Evolutionary conservation across 1,140 invertebrate species (phyloP).

Genomic region (Sitophilus oryzae): DNA sequence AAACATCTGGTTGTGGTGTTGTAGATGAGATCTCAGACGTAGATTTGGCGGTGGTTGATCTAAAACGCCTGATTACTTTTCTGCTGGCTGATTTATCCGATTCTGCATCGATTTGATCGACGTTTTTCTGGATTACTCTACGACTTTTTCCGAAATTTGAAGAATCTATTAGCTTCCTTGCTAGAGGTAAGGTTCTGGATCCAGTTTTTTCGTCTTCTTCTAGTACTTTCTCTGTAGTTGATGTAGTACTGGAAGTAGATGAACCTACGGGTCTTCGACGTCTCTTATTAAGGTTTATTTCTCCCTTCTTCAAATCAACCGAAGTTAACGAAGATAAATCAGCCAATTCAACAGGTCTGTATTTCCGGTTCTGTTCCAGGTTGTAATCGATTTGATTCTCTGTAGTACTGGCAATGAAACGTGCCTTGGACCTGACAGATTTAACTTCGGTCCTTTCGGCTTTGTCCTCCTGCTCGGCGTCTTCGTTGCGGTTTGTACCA

Average conservation of each 20-base stretch:
- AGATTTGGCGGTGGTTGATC: slow-evolving; percentile 15
- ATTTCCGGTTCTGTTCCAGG: slow-evolving; percentile 28
- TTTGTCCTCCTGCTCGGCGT: slow-evolving; percentile 19
- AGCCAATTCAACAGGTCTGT: slow-evolving; percentile 33
- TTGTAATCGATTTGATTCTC: slow-evolving; percentile 5
- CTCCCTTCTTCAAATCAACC: slow-evolving; percentile 32
- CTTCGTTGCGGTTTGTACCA: slow-evolving; percentile 13
- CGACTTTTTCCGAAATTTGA: slow-evolving; percentile 17
- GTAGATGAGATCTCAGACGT: slow-evolving; percentile 11
- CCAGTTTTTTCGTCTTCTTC: slow-evolving; percentile 32
- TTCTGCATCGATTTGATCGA: slow-evolving; percentile 26
- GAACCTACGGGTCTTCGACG: slow-evolving; percentile 26
- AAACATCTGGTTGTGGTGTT: not conserved
- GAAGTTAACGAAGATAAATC: slow-evolving; percentile 45
- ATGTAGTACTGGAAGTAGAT: slow-evolving; percentile 38
- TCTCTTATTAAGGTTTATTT: slow-evolving; percentile 11
- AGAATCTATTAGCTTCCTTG: slow-evolving; percentile 25
- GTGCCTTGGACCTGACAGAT: slow-evolving; percentile 10
- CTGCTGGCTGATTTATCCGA: slow-evolving; percentile 11
- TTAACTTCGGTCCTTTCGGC: slow-evolving; percentile 13
- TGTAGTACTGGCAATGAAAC: slow-evolving; percentile 6
- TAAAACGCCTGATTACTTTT: slow-evolving; percentile 19
- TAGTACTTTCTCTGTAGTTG: slow-evolving; percentile 30
- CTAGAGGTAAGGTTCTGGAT: slow-evolving; percentile 28
- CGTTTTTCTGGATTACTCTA: slow-evolving; percentile 13